Base-by-base conservation (phyloP, 2,888 invertebrate genomes). In the Leptinotarsa tumamoca region DNA sequence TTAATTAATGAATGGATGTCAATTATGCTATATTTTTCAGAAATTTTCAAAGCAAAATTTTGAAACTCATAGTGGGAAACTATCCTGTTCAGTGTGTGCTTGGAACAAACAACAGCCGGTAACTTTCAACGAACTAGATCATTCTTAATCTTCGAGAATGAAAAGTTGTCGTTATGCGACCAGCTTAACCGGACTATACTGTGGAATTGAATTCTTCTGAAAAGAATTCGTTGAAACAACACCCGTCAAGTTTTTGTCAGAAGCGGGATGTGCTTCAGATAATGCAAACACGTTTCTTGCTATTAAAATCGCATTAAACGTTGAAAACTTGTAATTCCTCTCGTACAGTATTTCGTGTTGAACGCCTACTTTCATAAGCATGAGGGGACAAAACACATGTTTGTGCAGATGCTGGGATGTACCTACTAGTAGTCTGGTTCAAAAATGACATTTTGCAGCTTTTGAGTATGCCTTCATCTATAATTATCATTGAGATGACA, bases 271-370 rank as follows among this genome's bases (percentile, higher is more conserved):
- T 72, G 71, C 68, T 61, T 67, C 54, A 71, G 51, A 70, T 68
- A 66, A 72, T 70, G 70, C 74, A 67, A 77, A 69, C 77, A 77
- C 69, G 68, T 74, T 77, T 77, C 77, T 77, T 77, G 77, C 74
- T 52, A 74, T 74, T 71, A 72, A 72, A 72, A 33, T 74, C 70
- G 68, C 56, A 71, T 71, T 63, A 75, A 61, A 49, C 67, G 23
- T 23, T 56, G 69, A 70, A 74, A 74, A 68, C 50, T 23, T 27
- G 43, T 63, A 63, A 63, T 63, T 43, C n/a, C n/a, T 63, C n/a
- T 27, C 33, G 15, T n/a, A 63, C 27, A 63, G n/a, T 33, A n/a
- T 33, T 43, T 33, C 63, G 17, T 63, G 63, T 63, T 33, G 14
- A 33, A 63, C n/a, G 43, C 43, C 63, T 33, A 43, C 13, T 63